phyloP scores from a whole-genome alignment of 2,888 invertebrate species.

The Anticlea derivata region DNA sequence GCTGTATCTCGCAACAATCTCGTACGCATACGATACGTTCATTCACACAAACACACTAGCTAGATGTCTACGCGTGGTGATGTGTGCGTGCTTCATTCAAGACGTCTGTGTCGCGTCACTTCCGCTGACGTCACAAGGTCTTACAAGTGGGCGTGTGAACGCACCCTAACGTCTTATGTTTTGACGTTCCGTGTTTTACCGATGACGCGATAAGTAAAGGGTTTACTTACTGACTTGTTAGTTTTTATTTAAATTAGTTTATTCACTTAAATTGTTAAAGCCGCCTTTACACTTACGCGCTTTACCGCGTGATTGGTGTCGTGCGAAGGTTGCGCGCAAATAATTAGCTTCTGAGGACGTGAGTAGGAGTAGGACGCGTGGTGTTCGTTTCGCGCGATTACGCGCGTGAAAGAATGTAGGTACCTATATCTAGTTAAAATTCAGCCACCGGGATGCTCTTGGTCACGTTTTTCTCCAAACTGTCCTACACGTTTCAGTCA shows the following conservation, averaged over 20 bases:
- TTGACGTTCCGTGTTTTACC: conserved; percentile 61
- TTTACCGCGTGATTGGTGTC: too few species aligned
- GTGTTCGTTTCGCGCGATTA: too few species aligned
- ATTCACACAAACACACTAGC: conserved; percentile 64
- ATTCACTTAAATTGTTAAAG: conserved; percentile 25
- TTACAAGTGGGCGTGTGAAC: conserved; percentile 75
- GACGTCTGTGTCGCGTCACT: conserved; percentile 71
- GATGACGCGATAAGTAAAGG: conserved; percentile 63
- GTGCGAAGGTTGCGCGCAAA: too few species aligned
- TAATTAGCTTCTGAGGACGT: too few species aligned
- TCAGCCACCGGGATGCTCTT: too few species aligned
- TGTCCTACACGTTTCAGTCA: too few species aligned
- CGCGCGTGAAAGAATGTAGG: too few species aligned
- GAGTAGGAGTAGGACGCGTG: too few species aligned
- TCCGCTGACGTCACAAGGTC: conserved; percentile 71
- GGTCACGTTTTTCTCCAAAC: too few species aligned
- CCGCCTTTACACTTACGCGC: too few species aligned
- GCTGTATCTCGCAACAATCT: conserved; percentile 52
- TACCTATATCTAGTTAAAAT: too few species aligned
- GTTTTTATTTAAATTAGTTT: conserved; percentile 21
- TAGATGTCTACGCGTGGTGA: conserved; percentile 21
- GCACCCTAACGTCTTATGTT: conserved; percentile 63
- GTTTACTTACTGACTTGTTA: conserved; percentile 40
- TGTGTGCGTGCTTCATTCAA: conserved; percentile 75
- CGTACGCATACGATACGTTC: conserved; percentile 64